Base-by-base conservation (phyloP, 2,888 invertebrate genomes). In the Disparrhopalites patrizii region DNA sequence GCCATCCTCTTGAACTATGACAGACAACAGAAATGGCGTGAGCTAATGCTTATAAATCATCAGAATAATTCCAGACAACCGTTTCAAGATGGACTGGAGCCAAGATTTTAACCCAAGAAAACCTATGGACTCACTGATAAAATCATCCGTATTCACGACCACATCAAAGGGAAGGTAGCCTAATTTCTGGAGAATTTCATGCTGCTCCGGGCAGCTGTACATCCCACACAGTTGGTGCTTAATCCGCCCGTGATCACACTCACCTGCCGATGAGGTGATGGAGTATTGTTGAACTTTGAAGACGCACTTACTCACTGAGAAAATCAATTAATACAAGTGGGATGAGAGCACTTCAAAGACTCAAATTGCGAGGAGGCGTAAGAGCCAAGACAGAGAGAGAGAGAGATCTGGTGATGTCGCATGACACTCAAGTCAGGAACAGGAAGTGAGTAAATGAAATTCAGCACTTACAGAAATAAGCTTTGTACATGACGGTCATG, bases 151-250 rank as follows among this genome's bases (percentile, higher is more conserved):
- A 33, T 55, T 43, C 20, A 40, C 47, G 4, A 63, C 55, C n/a
- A 56, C 64, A 30, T 65, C 64, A 30, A 36, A 65, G 1, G 64
- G 64, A 5, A 65, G 18, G 38, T 56, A 65, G n/a, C 58, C 64
- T 18, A 65, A 18, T 30, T 56, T 57, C 27, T 25, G 27, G n/a
- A 57, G 47, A 18, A 65, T 31, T 50, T 51, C 28, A 27, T 52
- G 43, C 25, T 64, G 64, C 3, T 64, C 64, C 15, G 56, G n/a
- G 27, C 64, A 65, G 5, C 18, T 27, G 50, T 57, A 65, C 30
- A 38, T 13, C 10, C 57, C 64, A 57, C 64, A 65, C 8, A 65
- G 25, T 38, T 57, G 64, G 28, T 57, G 57, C 25, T 51, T 25
- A 25, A 57, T 65, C 27, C 13, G n/a, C 3, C 20, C 10, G 1